Evolutionary conservation across 1,140 invertebrate genomes (phyloP).

Genomic region (Aphelenchoides besseyi): DNA sequence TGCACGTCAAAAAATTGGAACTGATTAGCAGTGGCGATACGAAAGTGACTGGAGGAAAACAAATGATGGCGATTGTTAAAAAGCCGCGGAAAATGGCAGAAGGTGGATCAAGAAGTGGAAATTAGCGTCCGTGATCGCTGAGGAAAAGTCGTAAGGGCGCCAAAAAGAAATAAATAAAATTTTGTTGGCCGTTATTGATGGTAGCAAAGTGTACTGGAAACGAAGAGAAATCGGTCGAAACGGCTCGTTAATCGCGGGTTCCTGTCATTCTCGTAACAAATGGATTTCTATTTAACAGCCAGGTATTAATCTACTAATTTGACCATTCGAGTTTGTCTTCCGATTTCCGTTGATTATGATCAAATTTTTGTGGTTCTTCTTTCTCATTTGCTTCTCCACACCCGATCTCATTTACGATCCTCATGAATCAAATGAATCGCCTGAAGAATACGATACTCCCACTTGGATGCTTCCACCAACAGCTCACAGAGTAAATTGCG

Average conservation of each 20-base stretch:
- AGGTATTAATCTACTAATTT: too few species aligned
- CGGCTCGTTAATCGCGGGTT: background rate
- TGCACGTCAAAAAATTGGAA: background rate
- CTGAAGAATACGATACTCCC: background rate
- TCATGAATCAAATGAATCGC: background rate
- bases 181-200: background rate
- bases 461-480: background rate
- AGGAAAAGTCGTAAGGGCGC: background rate
- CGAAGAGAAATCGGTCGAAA: background rate
- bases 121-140: background rate
- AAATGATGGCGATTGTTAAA: background rate
- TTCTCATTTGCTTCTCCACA: background rate
- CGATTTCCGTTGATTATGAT: background rate
- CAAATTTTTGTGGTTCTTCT: background rate
- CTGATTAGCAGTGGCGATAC: background rate
- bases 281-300: background rate
- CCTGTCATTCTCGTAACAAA: background rate
- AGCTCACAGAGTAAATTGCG: too few species aligned
- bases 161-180: conserved; percentile 4
- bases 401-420: background rate
- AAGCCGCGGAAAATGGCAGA: background rate
- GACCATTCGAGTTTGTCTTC: too few species aligned
- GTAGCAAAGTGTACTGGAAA: background rate
- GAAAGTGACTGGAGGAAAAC: background rate
- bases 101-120: background rate